A percentile compares a stretch with the other conserved stretches of the same genome.
Evolutionary conservation across 2,888 invertebrate species (phyloP).

Genomic region (Sminthurides aquaticus): DNA sequence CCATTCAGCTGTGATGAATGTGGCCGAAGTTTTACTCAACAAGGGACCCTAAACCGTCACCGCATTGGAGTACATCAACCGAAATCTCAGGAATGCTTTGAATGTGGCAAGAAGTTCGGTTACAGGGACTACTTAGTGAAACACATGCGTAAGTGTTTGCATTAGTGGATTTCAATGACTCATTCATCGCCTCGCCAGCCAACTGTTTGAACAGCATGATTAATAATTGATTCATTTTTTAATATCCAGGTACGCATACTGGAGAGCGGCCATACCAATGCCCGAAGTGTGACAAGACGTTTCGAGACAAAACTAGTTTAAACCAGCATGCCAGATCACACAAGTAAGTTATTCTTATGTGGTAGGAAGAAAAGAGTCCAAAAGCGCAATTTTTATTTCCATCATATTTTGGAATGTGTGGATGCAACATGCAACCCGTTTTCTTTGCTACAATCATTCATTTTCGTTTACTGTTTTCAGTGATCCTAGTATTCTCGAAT

Average conservation of each 20-base stretch:
- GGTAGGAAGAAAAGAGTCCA: neutral
- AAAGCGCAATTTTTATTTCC: neutral
- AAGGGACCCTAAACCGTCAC: slow-evolving; percentile 39
- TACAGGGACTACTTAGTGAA: slow-evolving; percentile 20
- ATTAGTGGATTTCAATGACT: too few species aligned
- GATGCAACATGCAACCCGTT: too few species aligned
- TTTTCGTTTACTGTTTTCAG: neutral
- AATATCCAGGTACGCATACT: slow-evolving; percentile 22
- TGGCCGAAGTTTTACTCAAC: slow-evolving; percentile 37
- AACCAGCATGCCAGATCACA: slow-evolving; percentile 27
- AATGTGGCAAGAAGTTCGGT: slow-evolving; percentile 41
- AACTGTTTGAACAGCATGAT: too few species aligned
- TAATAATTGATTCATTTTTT: neutral
- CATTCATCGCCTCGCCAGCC: too few species aligned
- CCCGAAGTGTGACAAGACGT: slow-evolving; percentile 38
- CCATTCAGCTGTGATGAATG: slow-evolving; percentile 39
- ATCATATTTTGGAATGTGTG: too few species aligned
- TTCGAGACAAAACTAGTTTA: slow-evolving; percentile 38
- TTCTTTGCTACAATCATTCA: too few species aligned
- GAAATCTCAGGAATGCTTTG: slow-evolving; percentile 41
- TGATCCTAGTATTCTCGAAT: neutral
- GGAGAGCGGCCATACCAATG: slow-evolving; percentile 41
- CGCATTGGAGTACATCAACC: slow-evolving; percentile 40
- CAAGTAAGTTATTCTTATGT: slow-evolving; percentile 12
- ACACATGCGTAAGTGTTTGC: slow-evolving; percentile 15